Conservation (phyloP, 1,140 invertebrate species). For the Halictus rubicundus region DNA sequence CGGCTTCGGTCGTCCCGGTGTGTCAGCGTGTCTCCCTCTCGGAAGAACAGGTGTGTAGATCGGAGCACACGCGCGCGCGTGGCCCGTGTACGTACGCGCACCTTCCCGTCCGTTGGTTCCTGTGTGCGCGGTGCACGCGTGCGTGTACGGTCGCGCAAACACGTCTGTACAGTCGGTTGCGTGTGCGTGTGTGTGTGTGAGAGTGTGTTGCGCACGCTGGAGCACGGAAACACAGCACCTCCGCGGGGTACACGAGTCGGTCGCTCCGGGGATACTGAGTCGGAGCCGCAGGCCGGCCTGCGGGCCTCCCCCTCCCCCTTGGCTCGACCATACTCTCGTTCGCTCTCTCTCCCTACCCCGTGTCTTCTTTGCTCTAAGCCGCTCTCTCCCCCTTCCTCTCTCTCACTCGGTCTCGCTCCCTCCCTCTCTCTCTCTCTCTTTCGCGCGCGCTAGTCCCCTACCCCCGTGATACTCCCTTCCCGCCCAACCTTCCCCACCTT, state of each 20-base stretch:
- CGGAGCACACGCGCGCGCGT: constrained; percentile 16
- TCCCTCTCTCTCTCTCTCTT: neutral
- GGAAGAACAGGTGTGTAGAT: constrained; percentile 55
- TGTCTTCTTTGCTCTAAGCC: constrained; percentile 12
- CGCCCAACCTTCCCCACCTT: neutral
- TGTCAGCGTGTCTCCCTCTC: neutral
- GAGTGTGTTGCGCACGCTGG: constrained; percentile 33
- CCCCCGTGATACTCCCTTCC: constrained; percentile 5
- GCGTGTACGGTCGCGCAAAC: neutral
- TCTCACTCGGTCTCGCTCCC: neutral
- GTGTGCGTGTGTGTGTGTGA: constrained; percentile 15
- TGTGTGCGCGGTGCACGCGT: neutral
- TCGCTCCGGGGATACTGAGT: constrained; percentile 80
- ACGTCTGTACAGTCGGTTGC: constrained; percentile 3
- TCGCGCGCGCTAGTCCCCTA: neutral
- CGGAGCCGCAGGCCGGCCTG: constrained; percentile 79
- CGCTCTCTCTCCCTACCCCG: constrained; percentile 55
- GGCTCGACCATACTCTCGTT: constrained; percentile 18
- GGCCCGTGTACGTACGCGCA: constrained; percentile 12
- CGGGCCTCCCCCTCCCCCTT: constrained; percentile 75
- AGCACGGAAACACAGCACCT: constrained; percentile 62
- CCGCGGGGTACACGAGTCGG: constrained; percentile 74
- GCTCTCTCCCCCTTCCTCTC: constrained; percentile 10
- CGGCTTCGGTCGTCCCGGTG: neutral
- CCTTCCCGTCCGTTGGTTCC: neutral